These are phyloP conservation scores for Dasypogon diadema DNA, from an alignment of 2,888 invertebrate genomes.

Conservation along the genomic window DNA sequence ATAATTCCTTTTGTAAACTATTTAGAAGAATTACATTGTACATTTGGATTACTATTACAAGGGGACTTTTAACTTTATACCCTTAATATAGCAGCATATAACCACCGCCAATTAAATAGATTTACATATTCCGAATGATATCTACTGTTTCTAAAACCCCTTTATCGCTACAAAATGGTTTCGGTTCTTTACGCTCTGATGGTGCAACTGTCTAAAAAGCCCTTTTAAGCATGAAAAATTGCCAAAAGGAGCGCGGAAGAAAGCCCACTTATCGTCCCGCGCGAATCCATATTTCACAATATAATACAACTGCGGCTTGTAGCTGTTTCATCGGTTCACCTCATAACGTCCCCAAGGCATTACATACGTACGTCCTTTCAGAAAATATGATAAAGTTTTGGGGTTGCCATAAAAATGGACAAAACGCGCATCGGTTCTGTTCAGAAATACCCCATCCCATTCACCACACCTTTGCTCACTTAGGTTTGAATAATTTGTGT, in stretches of 20 bases:
- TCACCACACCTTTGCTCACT: background rate
- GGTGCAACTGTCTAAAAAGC: slow-evolving; percentile 26
- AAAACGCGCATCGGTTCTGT: slow-evolving; percentile 25
- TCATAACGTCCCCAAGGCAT: background rate
- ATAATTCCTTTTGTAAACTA: too few relatives aligned
- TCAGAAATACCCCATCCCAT: too few relatives aligned
- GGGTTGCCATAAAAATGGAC: slow-evolving; percentile 31
- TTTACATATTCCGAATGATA: background rate
- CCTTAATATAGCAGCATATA: too few relatives aligned
- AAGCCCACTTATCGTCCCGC: slow-evolving; percentile 19
- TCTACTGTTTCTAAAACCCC: background rate
- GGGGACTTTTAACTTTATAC: too few relatives aligned
- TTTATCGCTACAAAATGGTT: background rate
- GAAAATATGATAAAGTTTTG: slow-evolving; percentile 25
- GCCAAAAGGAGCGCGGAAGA: slow-evolving; percentile 13
- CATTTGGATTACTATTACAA: too few relatives aligned
- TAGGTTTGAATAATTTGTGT: slow-evolving; percentile 33
- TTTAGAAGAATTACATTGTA: too few relatives aligned
- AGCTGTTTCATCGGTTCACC: slow-evolving; percentile 31
- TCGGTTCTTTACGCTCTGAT: slow-evolving; percentile 3
- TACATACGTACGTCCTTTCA: background rate
- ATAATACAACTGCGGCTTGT: slow-evolving; percentile 20
- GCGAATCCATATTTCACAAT: slow-evolving; percentile 34
- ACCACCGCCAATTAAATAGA: too few relatives aligned
- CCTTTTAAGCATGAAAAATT: slow-evolving; percentile 34